Evolutionary conservation across 2,797 vertebrate genomes (phyloP).

Genomic region (Aplochiton taeniatus): DNA sequence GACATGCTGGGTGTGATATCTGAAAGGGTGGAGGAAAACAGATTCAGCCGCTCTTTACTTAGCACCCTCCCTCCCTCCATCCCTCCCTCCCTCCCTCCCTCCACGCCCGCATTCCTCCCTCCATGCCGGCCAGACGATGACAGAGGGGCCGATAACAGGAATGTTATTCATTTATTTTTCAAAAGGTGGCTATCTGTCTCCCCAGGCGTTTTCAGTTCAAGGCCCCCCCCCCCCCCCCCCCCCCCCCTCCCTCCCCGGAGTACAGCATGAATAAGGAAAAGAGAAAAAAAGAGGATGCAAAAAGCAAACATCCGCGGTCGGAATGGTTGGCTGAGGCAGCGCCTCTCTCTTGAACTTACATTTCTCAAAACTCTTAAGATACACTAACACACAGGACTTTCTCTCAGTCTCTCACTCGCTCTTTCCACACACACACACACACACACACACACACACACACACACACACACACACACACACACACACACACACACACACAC

Average conservation of each 20-base stretch:
- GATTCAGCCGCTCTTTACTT: slow-evolving; percentile 66
- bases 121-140: slow-evolving; percentile 29
- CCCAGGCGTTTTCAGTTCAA: slow-evolving; percentile 42
- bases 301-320: too few relatives aligned
- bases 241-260: slow-evolving; percentile 29
- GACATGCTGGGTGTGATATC: slow-evolving; percentile 63
- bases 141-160: slow-evolving; percentile 29
- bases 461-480: too few relatives aligned
- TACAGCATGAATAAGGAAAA: too few relatives aligned
- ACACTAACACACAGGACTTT: too few relatives aligned
- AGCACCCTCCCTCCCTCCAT: slow-evolving; percentile 39
- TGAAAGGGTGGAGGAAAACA: slow-evolving; percentile 61
- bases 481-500: too few relatives aligned
- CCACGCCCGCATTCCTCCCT: neutral
- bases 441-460: too few relatives aligned
- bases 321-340: too few relatives aligned
- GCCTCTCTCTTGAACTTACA: too few relatives aligned
- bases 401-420: too few relatives aligned
- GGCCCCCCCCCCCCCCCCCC: slow-evolving; percentile 27
- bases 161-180: slow-evolving; percentile 62
- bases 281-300: too few relatives aligned
- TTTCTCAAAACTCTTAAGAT: too few relatives aligned
- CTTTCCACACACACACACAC: too few relatives aligned
- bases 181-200: slow-evolving; percentile 46
- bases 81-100: slow-evolving; percentile 23